These are phyloP conservation scores for Thomomys bottae DNA, from an alignment of 2,113 vertebrate species.

Conservation along the genomic window DNA sequence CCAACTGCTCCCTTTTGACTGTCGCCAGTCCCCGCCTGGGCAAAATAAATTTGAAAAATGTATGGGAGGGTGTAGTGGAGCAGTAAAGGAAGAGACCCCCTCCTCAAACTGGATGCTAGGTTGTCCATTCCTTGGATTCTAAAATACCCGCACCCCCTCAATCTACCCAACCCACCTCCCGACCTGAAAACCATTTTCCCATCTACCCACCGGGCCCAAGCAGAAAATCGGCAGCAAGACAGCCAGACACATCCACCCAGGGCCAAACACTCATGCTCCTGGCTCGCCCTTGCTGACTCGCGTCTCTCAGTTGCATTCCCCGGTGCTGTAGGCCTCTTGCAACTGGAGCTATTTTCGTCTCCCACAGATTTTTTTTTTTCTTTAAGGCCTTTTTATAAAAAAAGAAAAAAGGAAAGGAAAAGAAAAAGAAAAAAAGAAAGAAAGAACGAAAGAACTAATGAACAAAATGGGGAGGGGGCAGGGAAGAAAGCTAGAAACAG, in stretches of 20 bases:
- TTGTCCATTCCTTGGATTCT: not conserved
- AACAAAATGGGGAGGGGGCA: conserved; percentile 61
- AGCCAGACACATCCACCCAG: conserved; percentile 50
- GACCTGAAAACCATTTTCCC: conserved; percentile 48
- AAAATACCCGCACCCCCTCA: conserved; percentile 28
- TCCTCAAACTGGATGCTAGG: not conserved
- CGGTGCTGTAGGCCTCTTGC: conserved; percentile 76
- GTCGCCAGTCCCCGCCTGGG: conserved; percentile 81
- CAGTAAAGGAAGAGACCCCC: not conserved
- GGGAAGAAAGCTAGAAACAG: not conserved
- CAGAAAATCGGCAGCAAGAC: conserved; percentile 30
- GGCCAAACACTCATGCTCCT: conserved; percentile 57
- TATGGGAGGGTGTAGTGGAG: not conserved
- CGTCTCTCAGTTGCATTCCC: conserved; percentile 63
- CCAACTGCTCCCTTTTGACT: conserved; percentile 81
- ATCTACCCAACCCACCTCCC: conserved; percentile 47
- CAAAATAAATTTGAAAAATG: conserved; percentile 55
- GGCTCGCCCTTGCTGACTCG: conserved; percentile 62
- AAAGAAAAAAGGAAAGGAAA: no score
- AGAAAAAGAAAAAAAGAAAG: no score
- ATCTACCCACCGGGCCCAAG: conserved; percentile 72
- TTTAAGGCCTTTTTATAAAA: conserved; percentile 66
- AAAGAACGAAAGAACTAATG: no score
- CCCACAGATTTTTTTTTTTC: conserved; percentile 59
- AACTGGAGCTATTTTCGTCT: conserved; percentile 56